Evolutionary conservation across 2,113 vertebrate genomes (phyloP).

Genomic region (Picathartes gymnocephalus): DNA sequence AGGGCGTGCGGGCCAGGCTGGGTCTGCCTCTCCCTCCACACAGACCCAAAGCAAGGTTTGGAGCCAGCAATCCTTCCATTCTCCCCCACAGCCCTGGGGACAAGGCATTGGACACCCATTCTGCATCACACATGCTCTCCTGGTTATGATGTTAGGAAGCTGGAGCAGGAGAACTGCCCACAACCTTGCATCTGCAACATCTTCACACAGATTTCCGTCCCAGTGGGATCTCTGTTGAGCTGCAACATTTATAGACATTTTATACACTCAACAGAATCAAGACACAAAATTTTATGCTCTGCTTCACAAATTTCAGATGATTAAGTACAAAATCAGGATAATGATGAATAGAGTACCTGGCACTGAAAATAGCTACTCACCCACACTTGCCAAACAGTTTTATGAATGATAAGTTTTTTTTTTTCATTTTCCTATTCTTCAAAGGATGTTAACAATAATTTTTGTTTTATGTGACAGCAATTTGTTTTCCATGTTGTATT

Average conservation of each 20-base stretch:
- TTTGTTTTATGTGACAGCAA: not conserved
- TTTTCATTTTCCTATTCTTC: not conserved
- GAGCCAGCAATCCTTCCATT: not conserved
- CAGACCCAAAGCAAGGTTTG: fast-evolving
- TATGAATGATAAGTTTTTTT: not conserved
- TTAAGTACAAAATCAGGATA: not conserved
- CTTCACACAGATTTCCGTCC: not conserved
- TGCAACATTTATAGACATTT: not conserved
- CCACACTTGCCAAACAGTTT: not conserved
- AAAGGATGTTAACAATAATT: not conserved
- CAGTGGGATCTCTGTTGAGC: not conserved
- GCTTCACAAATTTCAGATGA: not conserved
- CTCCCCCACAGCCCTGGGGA: not conserved
- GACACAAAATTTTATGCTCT: not conserved
- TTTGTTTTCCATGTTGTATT: not conserved
- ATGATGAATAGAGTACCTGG: not conserved
- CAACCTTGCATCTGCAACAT: not conserved
- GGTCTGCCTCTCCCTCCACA: not conserved
- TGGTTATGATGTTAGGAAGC: not conserved
- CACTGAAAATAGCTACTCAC: not conserved
- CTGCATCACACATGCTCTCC: not conserved
- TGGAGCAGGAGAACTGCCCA: not conserved
- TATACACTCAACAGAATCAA: not conserved
- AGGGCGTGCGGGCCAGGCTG: not conserved
- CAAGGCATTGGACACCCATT: fast-evolving